phyloP scores from a whole-genome alignment of 1,140 invertebrate species.

The Macrosteles quadrilineatus region DNA sequence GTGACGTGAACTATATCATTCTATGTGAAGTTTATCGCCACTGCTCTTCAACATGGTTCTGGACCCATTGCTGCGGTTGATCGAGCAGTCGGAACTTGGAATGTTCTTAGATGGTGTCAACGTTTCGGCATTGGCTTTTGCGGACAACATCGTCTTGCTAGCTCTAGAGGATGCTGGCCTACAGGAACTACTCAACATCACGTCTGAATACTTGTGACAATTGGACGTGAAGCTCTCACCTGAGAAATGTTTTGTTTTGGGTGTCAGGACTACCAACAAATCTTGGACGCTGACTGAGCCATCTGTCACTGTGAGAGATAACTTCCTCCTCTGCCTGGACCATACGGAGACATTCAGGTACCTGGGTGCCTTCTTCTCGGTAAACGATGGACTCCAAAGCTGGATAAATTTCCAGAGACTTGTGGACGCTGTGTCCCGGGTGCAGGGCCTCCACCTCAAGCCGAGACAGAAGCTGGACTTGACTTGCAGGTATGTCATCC shows the following conservation, averaged over 20 bases:
- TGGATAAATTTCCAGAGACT: not conserved
- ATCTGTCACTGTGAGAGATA: not conserved
- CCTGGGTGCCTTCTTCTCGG: not conserved
- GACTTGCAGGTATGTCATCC: not conserved
- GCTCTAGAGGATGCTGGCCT: conserved; percentile 34
- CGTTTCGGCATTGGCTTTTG: conserved; percentile 43
- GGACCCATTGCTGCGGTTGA: conserved; percentile 40
- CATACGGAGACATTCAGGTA: not conserved
- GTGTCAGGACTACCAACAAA: conserved; percentile 15
- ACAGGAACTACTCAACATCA: conserved; percentile 24
- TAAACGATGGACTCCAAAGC: not conserved
- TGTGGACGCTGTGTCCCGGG: not conserved
- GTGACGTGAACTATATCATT: too few relatives aligned
- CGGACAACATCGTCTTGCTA: conserved; percentile 45
- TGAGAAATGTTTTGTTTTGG: conserved; percentile 41
- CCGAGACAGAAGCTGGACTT: conserved; percentile 17
- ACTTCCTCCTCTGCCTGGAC: not conserved
- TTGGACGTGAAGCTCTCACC: conserved; percentile 31
- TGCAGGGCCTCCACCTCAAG: not conserved
- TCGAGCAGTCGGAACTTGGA: conserved; percentile 30
- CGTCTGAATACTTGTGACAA: conserved; percentile 31
- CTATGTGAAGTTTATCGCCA: conserved; percentile 41
- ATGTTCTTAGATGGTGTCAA: not conserved
- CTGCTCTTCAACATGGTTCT: conserved; percentile 48
- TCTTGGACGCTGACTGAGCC: not conserved